Percentiles rank a stretch among this genome's conserved stretches.
Evolutionary conservation across 2,888 invertebrate species (phyloP).

Genomic region (Pyralis farinalis): DNA sequence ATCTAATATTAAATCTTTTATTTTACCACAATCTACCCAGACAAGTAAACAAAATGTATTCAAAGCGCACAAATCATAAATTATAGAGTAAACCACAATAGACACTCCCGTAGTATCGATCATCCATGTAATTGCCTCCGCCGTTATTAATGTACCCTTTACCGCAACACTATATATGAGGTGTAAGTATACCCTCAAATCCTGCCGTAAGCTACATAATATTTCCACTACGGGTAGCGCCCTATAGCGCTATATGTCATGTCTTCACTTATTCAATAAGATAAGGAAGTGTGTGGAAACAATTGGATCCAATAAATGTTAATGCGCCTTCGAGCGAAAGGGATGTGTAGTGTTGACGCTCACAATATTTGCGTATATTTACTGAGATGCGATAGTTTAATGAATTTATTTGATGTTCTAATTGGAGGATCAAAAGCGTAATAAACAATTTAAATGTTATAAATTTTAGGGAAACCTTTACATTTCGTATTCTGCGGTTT

Average conservation of each 20-base stretch:
- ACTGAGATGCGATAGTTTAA: neutral
- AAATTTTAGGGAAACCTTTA: too few relatives aligned
- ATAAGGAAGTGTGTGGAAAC: slow-evolving; percentile 25
- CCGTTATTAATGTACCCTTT: slow-evolving; percentile 7
- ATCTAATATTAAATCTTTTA: too few relatives aligned
- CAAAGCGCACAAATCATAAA: neutral
- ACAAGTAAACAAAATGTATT: too few relatives aligned
- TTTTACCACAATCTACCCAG: too few relatives aligned
- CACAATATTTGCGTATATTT: slow-evolving; percentile 2
- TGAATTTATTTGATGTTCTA: too few relatives aligned
- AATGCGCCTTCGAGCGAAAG: slow-evolving; percentile 8
- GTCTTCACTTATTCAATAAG: slow-evolving; percentile 33
- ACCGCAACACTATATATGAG: neutral
- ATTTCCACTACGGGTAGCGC: slow-evolving; percentile 1
- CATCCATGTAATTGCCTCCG: slow-evolving; percentile 4
- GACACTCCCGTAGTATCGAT: slow-evolving; percentile 7
- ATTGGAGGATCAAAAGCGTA: too few relatives aligned
- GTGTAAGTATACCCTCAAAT: slow-evolving; percentile 1
- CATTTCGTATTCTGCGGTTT: too few relatives aligned
- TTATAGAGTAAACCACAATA: slow-evolving; percentile 3
- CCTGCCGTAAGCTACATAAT: slow-evolving; percentile 3
- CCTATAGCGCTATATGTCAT: slow-evolving; percentile 13
- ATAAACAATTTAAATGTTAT: too few relatives aligned
- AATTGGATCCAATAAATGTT: slow-evolving; percentile 21
- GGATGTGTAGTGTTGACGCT: slow-evolving; percentile 7